Conservation (phyloP, 2,797 vertebrate species). For the Miichthys miiuy region DNA sequence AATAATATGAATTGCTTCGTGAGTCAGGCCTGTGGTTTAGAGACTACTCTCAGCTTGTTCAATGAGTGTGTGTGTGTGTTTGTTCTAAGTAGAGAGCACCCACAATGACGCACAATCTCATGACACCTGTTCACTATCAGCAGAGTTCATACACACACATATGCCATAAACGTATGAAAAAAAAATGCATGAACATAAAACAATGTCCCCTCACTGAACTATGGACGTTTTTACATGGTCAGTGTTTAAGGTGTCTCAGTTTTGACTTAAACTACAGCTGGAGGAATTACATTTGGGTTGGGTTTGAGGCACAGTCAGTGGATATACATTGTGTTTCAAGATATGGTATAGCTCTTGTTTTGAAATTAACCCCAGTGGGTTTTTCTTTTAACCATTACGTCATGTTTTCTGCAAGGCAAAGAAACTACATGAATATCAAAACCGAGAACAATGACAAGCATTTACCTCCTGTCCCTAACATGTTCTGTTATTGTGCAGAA, state of each 20-base stretch:
- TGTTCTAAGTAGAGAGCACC: conserved; percentile 22
- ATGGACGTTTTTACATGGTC: too few species aligned
- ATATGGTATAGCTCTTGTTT: conserved; percentile 7
- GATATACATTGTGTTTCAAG: background rate
- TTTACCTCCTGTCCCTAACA: background rate
- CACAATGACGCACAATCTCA: conserved; percentile 55
- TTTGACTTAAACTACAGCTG: background rate
- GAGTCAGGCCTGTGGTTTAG: conserved; percentile 66
- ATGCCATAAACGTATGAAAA: conserved; percentile 1
- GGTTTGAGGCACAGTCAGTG: background rate
- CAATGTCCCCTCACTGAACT: too few species aligned
- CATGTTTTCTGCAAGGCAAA: conserved; percentile 7
- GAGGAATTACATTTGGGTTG: background rate
- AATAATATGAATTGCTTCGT: conserved; percentile 49
- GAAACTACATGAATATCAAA: background rate
- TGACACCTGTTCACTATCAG: conserved; percentile 16
- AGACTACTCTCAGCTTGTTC: conserved; percentile 37
- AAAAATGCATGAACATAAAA: too few species aligned
- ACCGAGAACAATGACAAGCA: conserved; percentile 32
- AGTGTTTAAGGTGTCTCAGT: background rate
- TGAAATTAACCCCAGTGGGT: conserved; percentile 10
- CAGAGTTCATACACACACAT: background rate
- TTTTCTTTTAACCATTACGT: conserved; percentile 14
- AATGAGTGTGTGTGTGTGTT: conserved; percentile 34
- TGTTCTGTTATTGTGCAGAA: background rate